phyloP scores from a whole-genome alignment of 2,888 invertebrate species.

The Pimpla rufipes region DNA sequence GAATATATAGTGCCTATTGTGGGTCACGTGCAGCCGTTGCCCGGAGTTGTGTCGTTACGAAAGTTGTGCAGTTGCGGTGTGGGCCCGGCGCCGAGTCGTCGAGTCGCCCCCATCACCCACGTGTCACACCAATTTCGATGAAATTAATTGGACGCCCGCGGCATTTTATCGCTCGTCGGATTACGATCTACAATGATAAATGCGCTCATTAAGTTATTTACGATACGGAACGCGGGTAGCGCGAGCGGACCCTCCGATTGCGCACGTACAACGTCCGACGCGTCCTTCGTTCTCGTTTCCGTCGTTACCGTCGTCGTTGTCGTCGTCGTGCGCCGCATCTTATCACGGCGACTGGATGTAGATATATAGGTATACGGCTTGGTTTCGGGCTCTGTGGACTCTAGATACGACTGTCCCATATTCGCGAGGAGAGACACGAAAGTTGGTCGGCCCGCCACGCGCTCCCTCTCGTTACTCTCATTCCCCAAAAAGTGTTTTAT shows the following conservation, averaged over 20 bases:
- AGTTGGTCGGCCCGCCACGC: conserved; percentile 11
- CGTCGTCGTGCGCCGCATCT: conserved; percentile 27
- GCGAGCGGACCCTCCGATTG: not conserved
- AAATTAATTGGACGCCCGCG: conserved; percentile 62
- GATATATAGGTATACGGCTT: conserved; percentile 10
- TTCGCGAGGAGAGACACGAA: conserved; percentile 3
- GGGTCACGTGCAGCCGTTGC: conserved; percentile 58
- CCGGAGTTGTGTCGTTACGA: conserved; percentile 36
- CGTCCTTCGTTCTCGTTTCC: conserved; percentile 4
- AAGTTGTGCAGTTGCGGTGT: conserved; percentile 10
- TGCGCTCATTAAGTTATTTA: conserved; percentile 66
- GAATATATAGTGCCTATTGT: conserved; percentile 57
- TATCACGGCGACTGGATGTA: conserved; percentile 7
- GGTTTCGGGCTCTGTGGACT: not conserved
- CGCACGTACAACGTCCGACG: conserved; percentile 4
- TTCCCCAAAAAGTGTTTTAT: conserved; percentile 76
- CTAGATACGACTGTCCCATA: not conserved
- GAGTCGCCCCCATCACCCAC: conserved; percentile 48
- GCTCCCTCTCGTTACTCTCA: conserved; percentile 15
- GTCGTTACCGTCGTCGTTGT: too few species aligned
- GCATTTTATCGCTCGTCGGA: conserved; percentile 61
- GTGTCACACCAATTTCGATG: conserved; percentile 60
- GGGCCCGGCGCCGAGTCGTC: not conserved
- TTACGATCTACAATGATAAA: conserved; percentile 57
- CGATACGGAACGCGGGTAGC: conserved; percentile 29